A percentile compares a stretch with the other conserved stretches of the same genome.
These are phyloP conservation scores for Atlantisia rogersi DNA, from an alignment of 2,113 vertebrate genomes.

Conservation along the genomic window DNA sequence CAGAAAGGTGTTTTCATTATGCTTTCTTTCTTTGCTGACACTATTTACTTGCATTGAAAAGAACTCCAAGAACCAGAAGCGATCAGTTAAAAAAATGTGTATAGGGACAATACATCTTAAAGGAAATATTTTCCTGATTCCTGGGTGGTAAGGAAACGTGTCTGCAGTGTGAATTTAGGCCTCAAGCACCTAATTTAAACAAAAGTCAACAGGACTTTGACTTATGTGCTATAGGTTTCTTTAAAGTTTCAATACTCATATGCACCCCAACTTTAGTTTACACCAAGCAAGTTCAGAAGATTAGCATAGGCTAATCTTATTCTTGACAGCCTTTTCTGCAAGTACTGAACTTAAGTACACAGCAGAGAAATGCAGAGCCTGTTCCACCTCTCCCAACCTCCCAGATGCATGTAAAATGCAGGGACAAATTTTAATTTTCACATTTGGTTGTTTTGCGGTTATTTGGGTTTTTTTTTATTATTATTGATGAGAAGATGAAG, in stretches of 20 bases:
- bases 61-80: background rate
- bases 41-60: background rate
- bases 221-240: background rate
- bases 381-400: background rate
- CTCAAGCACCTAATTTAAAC: background rate
- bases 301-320: background rate
- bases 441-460: background rate
- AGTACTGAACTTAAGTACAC: background rate
- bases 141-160: background rate
- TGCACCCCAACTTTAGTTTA: background rate
- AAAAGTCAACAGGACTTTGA: background rate
- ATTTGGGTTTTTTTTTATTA: background rate
- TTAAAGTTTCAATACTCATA: background rate
- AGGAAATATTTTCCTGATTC: background rate
- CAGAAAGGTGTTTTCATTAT: background rate
- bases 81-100: background rate
- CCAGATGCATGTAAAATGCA: background rate
- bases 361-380: background rate
- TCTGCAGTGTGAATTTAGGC: background rate
- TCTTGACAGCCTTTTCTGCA: background rate
- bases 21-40: constrained; percentile 1
- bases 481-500: background rate
- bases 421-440: background rate
- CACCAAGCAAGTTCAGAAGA: background rate
- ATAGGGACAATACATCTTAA: rapidly evolving